phyloP scores from a whole-genome alignment of 92 coral and sea anemone genomes.

The Hydrozoanthus gracilis region DNA sequence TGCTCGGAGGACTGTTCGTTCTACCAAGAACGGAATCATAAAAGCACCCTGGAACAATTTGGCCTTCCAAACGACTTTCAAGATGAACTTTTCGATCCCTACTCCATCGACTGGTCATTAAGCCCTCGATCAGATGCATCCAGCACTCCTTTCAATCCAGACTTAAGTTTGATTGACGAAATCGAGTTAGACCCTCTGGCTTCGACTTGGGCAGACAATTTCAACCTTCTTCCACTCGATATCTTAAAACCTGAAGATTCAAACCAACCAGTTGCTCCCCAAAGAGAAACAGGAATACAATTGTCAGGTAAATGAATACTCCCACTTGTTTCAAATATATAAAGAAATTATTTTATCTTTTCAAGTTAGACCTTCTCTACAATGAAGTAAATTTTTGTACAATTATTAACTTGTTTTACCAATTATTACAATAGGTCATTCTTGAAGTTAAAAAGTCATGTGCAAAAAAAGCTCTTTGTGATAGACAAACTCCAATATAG shows the following conservation, averaged over 20 bases:
- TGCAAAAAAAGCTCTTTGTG: too few species aligned
- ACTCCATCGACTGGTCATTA: constrained; percentile 73
- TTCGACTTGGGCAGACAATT: constrained; percentile 56
- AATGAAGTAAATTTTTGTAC: too few species aligned
- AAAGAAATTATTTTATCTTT: too few species aligned
- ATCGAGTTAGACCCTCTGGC: constrained; percentile 72
- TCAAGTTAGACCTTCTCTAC: too few species aligned
- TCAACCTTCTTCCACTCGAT: constrained; percentile 69
- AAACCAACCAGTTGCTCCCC: constrained; percentile 28
- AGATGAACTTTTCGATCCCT: constrained; percentile 72
- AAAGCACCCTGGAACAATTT: constrained; percentile 56
- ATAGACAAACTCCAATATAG: too few species aligned
- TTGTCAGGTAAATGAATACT: constrained; percentile 59
- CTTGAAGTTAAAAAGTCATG: too few species aligned
- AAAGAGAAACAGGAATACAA: constrained; percentile 59
- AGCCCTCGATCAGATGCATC: constrained; percentile 48
- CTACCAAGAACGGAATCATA: constrained; percentile 39
- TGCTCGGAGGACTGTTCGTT: constrained; percentile 38
- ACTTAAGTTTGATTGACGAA: constrained; percentile 41
- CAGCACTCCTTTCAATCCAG: constrained; percentile 49
- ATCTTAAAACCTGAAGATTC: constrained; percentile 56
- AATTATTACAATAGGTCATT: too few species aligned
- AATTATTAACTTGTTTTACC: too few species aligned
- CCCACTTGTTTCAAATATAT: background rate
- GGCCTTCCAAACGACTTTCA: constrained; percentile 49